phyloP scores from a whole-genome alignment of 2,113 vertebrate genomes.

The Noturus placidus region DNA sequence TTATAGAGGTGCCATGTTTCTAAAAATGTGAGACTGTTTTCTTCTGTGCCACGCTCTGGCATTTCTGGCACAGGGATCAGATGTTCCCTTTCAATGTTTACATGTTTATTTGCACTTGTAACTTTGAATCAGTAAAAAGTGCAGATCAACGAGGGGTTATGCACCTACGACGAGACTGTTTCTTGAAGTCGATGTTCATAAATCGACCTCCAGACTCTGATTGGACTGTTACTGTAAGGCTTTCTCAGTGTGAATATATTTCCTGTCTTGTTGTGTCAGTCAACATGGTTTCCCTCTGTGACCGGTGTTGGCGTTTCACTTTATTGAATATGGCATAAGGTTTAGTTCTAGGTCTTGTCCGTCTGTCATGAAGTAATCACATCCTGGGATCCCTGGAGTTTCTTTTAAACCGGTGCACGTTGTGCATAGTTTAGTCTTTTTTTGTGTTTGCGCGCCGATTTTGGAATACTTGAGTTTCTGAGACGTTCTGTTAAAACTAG shows the following conservation, averaged over 20 bases:
- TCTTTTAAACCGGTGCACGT: slow-evolving; percentile 40
- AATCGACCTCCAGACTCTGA: slow-evolving; percentile 47
- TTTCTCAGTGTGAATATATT: slow-evolving; percentile 34
- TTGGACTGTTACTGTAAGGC: slow-evolving; percentile 44
- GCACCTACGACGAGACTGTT: slow-evolving; percentile 54
- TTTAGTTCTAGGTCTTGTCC: slow-evolving; percentile 21
- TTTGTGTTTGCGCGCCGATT: slow-evolving; percentile 33
- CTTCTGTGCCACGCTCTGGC: slow-evolving; percentile 15
- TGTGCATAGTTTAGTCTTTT: slow-evolving; percentile 39
- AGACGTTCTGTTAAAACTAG: slow-evolving; percentile 29
- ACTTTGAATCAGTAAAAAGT: slow-evolving; percentile 49
- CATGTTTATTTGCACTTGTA: slow-evolving; percentile 56
- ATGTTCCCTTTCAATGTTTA: slow-evolving; percentile 55
- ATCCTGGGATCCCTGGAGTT: slow-evolving; percentile 29
- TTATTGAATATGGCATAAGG: slow-evolving; percentile 9
- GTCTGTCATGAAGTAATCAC: slow-evolving; percentile 31
- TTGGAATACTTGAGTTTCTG: slow-evolving; percentile 52
- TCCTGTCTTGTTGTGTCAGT: slow-evolving; percentile 14
- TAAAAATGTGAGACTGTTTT: slow-evolving; percentile 42
- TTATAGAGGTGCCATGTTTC: slow-evolving; percentile 46
- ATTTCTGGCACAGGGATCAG: slow-evolving; percentile 22
- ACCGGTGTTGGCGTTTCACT: neutral
- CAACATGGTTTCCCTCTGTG: slow-evolving; percentile 4
- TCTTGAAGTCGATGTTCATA: slow-evolving; percentile 44
- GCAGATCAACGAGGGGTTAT: slow-evolving; percentile 51